These are phyloP conservation scores for Drosophila diplacantha DNA, from an alignment of 2,888 invertebrate genomes.

Conservation along the genomic window DNA sequence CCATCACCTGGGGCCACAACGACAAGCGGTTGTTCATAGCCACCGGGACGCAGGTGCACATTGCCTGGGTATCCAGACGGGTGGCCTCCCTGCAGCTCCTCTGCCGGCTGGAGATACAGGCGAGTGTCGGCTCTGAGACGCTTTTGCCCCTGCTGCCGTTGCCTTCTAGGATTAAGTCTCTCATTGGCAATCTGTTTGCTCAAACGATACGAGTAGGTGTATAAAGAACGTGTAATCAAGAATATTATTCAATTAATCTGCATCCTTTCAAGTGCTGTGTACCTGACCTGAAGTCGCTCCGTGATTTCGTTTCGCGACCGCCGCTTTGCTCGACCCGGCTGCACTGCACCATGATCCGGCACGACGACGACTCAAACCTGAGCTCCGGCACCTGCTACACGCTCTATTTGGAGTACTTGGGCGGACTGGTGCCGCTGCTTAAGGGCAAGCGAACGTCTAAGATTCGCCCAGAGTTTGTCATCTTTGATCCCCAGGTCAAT, in stretches of 20 bases:
- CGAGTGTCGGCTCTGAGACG: conserved; percentile 85
- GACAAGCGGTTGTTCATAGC: conserved; percentile 96
- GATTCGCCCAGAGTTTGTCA: conserved; percentile 98
- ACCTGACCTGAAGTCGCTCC: conserved; percentile 90
- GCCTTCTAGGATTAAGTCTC: conserved; percentile 90
- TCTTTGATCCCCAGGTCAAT: conserved; percentile 93
- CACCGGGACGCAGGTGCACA: conserved; percentile 93
- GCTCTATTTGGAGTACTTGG: conserved; percentile 95
- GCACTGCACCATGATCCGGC: conserved; percentile 98
- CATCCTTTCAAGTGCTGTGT: conserved; percentile 89
- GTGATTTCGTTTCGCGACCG: conserved; percentile 95
- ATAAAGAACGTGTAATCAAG: no score
- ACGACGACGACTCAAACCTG: conserved; percentile 88
- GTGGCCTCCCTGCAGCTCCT: conserved; percentile 94
- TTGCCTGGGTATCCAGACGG: conserved; percentile 94
- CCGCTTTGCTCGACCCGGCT: conserved; percentile 90
- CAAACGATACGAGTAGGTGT: conserved; percentile 92
- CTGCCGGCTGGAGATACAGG: conserved; percentile 89
- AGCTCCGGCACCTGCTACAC: conserved; percentile 88
- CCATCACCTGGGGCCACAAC: conserved; percentile 99
- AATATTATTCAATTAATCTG: not conserved
- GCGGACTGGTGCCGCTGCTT: conserved; percentile 95
- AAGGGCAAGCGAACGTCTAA: conserved; percentile 98
- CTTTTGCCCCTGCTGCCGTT: conserved; percentile 89
- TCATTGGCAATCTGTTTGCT: conserved; percentile 91